phyloP scores from a whole-genome alignment of 2,888 invertebrate genomes.

The Panzeria rudis region DNA sequence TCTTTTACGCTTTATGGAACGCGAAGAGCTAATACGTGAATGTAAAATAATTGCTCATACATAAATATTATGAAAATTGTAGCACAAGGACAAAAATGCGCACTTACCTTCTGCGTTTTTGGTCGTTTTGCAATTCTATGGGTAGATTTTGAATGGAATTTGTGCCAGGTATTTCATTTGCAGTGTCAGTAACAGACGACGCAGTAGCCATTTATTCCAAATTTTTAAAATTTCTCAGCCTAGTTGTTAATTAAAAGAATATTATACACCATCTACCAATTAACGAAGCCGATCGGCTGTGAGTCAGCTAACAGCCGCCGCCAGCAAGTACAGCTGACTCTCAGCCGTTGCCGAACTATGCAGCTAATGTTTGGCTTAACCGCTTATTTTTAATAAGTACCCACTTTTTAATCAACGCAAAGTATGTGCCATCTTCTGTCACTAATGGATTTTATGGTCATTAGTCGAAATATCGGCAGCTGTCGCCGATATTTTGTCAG shows the following conservation, averaged over 20 bases:
- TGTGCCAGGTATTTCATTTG: constrained; percentile 55
- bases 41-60: neutral
- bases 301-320: no score
- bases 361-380: no score
- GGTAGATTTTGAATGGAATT: constrained; percentile 77
- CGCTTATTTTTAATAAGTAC: no score
- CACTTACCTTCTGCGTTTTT: constrained; percentile 81
- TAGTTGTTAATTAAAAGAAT: constrained; percentile 47
- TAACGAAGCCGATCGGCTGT: no score
- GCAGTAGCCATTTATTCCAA: constrained; percentile 62
- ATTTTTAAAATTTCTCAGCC: constrained; percentile 37
- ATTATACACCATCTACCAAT: neutral
- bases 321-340: no score
- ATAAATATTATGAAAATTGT: neutral
- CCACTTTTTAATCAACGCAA: no score
- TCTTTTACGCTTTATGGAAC: constrained; percentile 96
- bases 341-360: no score
- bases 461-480: no score
- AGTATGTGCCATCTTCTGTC: no score
- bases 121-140: constrained; percentile 81
- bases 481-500: no score
- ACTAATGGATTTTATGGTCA: no score
- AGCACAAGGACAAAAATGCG: neutral
- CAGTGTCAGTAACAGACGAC: constrained; percentile 47
- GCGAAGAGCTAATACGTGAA: constrained; percentile 88